A percentile compares a stretch with the other conserved stretches of the same genome.
These are phyloP conservation scores for Bradysia coprophila DNA, from an alignment of 1,140 invertebrate species.

Conservation along the genomic window DNA sequence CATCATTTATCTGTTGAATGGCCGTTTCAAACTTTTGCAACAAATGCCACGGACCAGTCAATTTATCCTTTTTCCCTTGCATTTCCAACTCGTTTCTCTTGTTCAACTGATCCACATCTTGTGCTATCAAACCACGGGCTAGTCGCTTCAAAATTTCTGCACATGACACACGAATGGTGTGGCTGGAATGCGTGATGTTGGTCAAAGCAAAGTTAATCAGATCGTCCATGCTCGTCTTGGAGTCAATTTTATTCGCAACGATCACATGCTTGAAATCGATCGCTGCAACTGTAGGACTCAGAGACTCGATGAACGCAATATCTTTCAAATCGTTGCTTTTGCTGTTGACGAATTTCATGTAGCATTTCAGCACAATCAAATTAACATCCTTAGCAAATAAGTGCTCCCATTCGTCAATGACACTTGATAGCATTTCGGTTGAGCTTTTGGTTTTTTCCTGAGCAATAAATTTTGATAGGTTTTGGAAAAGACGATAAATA, in stretches of 20 bases:
- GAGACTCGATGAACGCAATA: too few relatives aligned
- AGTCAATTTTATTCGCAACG: slow-evolving; percentile 6
- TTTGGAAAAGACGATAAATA: slow-evolving; percentile 28
- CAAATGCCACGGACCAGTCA: slow-evolving; percentile 15
- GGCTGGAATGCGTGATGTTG: slow-evolving; percentile 10
- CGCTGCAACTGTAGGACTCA: background rate
- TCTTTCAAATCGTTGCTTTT: slow-evolving; percentile 1
- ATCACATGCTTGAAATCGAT: slow-evolving; percentile 1
- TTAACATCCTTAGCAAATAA: slow-evolving; percentile 31
- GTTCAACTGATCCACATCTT: slow-evolving; percentile 15
- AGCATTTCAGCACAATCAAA: slow-evolving; percentile 24
- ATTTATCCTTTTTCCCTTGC: slow-evolving; percentile 4
- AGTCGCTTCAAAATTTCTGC: slow-evolving; percentile 11
- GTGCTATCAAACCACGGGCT: slow-evolving; percentile 13
- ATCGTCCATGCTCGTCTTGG: slow-evolving; percentile 12
- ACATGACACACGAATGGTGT: slow-evolving; percentile 11
- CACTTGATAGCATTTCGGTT: slow-evolving; percentile 22
- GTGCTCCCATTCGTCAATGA: slow-evolving; percentile 38
- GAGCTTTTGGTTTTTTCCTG: slow-evolving; percentile 25
- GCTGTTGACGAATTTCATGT: slow-evolving; percentile 11
- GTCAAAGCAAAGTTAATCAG: slow-evolving; percentile 16
- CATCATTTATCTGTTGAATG: slow-evolving; percentile 11
- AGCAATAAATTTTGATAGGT: slow-evolving; percentile 25
- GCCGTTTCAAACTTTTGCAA: slow-evolving; percentile 32
- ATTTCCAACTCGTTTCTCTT: slow-evolving; percentile 11